Evolutionary conservation across 2,888 invertebrate species (phyloP).

Genomic region (Hetaerina titia): DNA sequence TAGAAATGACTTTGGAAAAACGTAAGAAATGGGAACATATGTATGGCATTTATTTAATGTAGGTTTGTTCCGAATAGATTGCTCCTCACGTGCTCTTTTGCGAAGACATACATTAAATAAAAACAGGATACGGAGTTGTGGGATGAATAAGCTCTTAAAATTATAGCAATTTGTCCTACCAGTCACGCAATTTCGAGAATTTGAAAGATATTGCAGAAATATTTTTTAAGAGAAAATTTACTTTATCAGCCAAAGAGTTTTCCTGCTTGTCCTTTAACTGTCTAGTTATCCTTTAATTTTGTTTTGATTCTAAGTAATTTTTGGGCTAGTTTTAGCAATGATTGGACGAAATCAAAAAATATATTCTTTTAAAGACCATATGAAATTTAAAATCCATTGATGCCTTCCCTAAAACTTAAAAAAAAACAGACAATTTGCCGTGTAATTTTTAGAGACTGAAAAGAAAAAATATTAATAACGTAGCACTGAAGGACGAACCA

Average conservation of each 20-base stretch:
- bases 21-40: neutral
- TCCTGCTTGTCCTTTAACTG: neutral
- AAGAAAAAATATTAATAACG: too few relatives aligned
- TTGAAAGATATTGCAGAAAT: neutral
- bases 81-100: neutral
- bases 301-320: neutral
- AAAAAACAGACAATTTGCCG: too few relatives aligned
- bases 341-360: too few relatives aligned
- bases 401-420: too few relatives aligned
- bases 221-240: neutral
- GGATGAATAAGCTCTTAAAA: neutral
- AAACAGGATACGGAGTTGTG: neutral
- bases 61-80: neutral
- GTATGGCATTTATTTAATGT: neutral
- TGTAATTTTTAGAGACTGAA: too few relatives aligned
- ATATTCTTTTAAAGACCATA: too few relatives aligned
- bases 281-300: neutral
- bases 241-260: neutral
- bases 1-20: neutral
- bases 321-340: neutral
- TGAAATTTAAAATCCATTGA: too few relatives aligned
- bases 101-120: neutral
- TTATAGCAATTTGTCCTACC: neutral
- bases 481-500: too few relatives aligned
- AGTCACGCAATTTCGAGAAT: neutral